phyloP scores from a whole-genome alignment of 1,140 invertebrate genomes.

The Vanessa atalanta region DNA sequence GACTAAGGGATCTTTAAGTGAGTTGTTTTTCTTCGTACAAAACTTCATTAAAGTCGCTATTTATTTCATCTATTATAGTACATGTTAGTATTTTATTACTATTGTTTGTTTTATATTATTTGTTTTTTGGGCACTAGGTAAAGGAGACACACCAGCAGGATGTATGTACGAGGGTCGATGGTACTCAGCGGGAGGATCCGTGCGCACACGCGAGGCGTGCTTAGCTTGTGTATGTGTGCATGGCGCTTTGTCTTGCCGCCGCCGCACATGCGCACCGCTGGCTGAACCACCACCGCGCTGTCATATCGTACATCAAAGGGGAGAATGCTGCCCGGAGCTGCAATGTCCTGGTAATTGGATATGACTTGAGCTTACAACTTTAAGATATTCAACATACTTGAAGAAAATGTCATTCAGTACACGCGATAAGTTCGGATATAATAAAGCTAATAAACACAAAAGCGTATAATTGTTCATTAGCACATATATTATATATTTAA shows the following conservation, averaged over 20 bases:
- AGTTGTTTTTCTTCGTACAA: background rate
- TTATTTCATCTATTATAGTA: too few species aligned
- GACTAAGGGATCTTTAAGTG: background rate
- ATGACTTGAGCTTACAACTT: slow-evolving; percentile 15
- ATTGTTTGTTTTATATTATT: too few species aligned
- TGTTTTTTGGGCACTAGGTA: background rate
- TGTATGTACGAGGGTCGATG: slow-evolving; percentile 85
- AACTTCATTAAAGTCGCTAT: too few species aligned
- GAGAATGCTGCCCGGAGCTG: slow-evolving; percentile 88
- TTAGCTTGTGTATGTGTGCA: slow-evolving; percentile 87
- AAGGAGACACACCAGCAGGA: slow-evolving; percentile 25
- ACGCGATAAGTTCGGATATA: too few species aligned
- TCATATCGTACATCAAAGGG: slow-evolving; percentile 84
- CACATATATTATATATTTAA: too few species aligned
- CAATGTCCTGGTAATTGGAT: slow-evolving; percentile 82
- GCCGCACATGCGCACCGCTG: slow-evolving; percentile 86
- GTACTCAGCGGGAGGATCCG: slow-evolving; percentile 83
- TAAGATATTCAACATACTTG: slow-evolving; percentile 6
- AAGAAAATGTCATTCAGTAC: background rate
- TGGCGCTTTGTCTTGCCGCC: slow-evolving; percentile 87
- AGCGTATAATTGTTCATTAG: too few species aligned
- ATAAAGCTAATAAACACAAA: too few species aligned
- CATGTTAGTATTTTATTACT: too few species aligned
- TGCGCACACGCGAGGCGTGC: slow-evolving; percentile 88
- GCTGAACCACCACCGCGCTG: slow-evolving; percentile 87